These are phyloP conservation scores for Tetraodon nigroviridis DNA, from an alignment of 2,113 vertebrate species.

Conservation along the genomic window DNA sequence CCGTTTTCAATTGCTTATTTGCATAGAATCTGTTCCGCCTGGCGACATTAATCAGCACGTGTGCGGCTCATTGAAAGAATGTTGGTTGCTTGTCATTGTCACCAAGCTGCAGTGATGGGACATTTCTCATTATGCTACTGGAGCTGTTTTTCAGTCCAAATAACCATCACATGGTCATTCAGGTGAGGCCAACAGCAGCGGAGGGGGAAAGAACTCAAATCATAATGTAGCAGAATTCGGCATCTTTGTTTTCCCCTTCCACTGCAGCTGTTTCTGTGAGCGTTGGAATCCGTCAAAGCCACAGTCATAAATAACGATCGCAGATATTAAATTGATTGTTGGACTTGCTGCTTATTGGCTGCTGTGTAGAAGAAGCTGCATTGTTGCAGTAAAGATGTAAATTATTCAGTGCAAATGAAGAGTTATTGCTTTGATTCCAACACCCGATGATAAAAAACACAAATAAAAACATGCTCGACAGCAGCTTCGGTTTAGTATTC, in stretches of 20 bases:
- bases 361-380: slow-evolving; percentile 36
- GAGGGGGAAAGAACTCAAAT: slow-evolving; percentile 6
- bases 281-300: slow-evolving; percentile 50
- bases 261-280: slow-evolving; percentile 52
- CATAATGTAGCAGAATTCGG: slow-evolving; percentile 1
- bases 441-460: slow-evolving; percentile 40
- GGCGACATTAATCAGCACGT: slow-evolving; percentile 35
- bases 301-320: slow-evolving; percentile 55
- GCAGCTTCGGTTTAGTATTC: not conserved
- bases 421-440: slow-evolving; percentile 64
- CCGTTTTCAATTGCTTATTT: slow-evolving; percentile 49
- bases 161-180: slow-evolving; percentile 29
- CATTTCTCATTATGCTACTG: slow-evolving; percentile 16
- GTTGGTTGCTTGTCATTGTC: slow-evolving; percentile 31
- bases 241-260: slow-evolving; percentile 6
- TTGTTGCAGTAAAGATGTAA: slow-evolving; percentile 65
- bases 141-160: slow-evolving; percentile 9
- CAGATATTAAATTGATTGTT: slow-evolving; percentile 63
- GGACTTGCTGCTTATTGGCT: slow-evolving; percentile 35
- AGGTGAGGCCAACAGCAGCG: slow-evolving; percentile 17
- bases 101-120: slow-evolving; percentile 22
- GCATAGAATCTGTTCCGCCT: slow-evolving; percentile 23
- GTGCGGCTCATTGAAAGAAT: slow-evolving; percentile 6
- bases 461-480: slow-evolving; percentile 19
- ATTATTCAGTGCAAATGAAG: slow-evolving; percentile 69